Base-by-base conservation (phyloP, 2,113 vertebrate genomes). In the Geococcyx californianus region DNA sequence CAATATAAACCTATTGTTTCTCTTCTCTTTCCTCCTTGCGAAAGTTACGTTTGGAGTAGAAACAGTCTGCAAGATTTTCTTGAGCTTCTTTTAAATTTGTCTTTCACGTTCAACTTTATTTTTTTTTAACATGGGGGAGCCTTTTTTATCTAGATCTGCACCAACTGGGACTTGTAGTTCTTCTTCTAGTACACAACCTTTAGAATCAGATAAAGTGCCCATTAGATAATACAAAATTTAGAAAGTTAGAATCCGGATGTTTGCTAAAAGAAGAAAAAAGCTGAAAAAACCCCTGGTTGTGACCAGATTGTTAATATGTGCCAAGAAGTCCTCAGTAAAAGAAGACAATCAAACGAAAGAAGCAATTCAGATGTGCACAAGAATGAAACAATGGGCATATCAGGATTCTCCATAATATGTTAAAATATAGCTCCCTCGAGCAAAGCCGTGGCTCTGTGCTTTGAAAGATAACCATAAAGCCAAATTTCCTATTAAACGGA, bases 251-350 rank as follows among this genome's bases (percentile, higher is more conserved):
- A 59, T 59, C 19, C 10, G 67, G 68, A 40, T 17, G 19, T 82
- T 92, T 88, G n/a, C 59, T 86, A 13, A 59, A 84, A 81, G 44
- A 60, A 51, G 21, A n/a, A 59, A 63, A 78, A 82, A 60, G 8
- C 18, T 68, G 31, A 7, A 73, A 76, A 74, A 52, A 25, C 0
- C 0, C 15, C 15, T 63, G 6, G 11, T 33, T 4, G 2, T 64
- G 34, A 21, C 36, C 44, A 52, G 14, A 34, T 56, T 84, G 28
- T 60, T 85, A 60, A 66, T 51, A 19, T 26, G 16, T 12, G 26
- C 20, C 34, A 76, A 52, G 42, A 47, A 60, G 49, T 47, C 47
- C 33, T 60, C 62, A 44, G 23, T 56, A 52, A 73, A 90, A 59
- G 26, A 2, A 52, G 29, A 28, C 44, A 74, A 20, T 40, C 33